Percentiles rank a stretch among this genome's conserved stretches.
Evolutionary conservation across 2,888 invertebrate species (phyloP).

Genomic region (Drosophila aldrichi): DNA sequence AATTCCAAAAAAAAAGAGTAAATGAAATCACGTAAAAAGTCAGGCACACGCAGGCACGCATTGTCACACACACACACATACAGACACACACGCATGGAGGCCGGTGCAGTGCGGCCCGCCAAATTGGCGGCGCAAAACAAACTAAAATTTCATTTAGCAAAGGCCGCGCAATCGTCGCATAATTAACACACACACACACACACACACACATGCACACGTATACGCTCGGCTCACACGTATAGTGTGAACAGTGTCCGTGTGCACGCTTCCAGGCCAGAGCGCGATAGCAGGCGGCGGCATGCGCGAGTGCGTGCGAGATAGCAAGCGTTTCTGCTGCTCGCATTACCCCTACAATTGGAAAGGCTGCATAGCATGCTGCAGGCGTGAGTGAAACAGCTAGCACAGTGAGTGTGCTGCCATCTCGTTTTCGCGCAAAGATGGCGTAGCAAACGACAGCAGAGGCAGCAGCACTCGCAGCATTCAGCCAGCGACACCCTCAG

Average conservation of each 20-base stretch:
- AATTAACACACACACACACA: conserved; percentile 55
- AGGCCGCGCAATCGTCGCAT: conserved; percentile 47
- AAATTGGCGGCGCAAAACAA: conserved; percentile 78
- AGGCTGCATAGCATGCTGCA: not conserved
- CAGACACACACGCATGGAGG: conserved; percentile 19
- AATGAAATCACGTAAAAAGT: conserved; percentile 52
- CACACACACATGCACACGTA: conserved; percentile 9
- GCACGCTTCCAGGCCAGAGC: conserved; percentile 57
- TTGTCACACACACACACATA: conserved; percentile 31
- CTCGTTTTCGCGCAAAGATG: conserved; percentile 67
- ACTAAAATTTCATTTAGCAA: conserved; percentile 61
- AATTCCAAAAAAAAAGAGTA: not conserved
- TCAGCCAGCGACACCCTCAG: conserved; percentile 41
- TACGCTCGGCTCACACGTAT: conserved; percentile 49
- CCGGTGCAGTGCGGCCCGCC: conserved; percentile 57
- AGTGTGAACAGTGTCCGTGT: conserved; percentile 69
- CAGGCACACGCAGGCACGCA: conserved; percentile 34
- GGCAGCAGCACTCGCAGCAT: conserved; percentile 21
- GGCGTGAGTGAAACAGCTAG: conserved; percentile 21
- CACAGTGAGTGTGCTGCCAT: conserved; percentile 27
- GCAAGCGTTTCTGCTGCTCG: conserved; percentile 6
- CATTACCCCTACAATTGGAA: conserved; percentile 72
- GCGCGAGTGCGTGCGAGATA: conserved; percentile 20
- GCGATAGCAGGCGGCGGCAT: conserved; percentile 5
- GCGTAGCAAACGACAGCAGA: conserved; percentile 48